Evolutionary conservation across 2,113 vertebrate genomes (phyloP).

Genomic region (Chelonoidis abingdonii): DNA sequence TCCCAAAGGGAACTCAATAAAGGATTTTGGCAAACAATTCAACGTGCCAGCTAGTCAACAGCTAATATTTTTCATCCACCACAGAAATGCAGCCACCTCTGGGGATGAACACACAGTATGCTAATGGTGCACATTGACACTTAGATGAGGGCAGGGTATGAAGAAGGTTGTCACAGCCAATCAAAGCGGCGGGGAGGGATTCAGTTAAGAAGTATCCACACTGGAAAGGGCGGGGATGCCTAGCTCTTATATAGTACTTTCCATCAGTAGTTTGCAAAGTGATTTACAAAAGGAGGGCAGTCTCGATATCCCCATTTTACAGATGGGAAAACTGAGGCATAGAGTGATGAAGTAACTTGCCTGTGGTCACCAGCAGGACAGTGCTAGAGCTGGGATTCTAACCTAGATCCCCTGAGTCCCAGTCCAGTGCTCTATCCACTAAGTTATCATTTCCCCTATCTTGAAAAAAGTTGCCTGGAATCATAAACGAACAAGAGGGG

Average conservation of each 20-base stretch:
- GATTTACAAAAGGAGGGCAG: not conserved
- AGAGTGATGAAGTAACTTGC: not conserved
- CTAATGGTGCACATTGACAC: fast-evolving
- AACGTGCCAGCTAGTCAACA: fast-evolving
- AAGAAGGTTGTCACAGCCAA: not conserved
- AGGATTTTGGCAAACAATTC: not conserved
- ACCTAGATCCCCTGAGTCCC: not conserved
- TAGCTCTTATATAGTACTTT: not conserved
- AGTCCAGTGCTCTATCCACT: not conserved
- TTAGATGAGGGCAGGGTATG: not conserved
- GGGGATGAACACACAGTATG: not conserved
- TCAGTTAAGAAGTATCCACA: not conserved
- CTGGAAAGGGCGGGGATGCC: not conserved
- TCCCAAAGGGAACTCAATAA: too few relatives aligned
- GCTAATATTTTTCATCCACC: not conserved
- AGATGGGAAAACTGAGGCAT: not conserved
- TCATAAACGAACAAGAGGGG: fast-evolving
- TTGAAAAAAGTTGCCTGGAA: not conserved
- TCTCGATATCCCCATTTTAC: not conserved
- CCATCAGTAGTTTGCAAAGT: not conserved
- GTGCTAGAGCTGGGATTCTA: not conserved
- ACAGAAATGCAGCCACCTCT: not conserved
- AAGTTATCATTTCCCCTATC: fast-evolving
- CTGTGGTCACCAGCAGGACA: not conserved
- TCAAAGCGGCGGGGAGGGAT: not conserved